These are phyloP conservation scores for Cygnus atratus DNA, from an alignment of 2,113 vertebrate species.

Conservation along the genomic window DNA sequence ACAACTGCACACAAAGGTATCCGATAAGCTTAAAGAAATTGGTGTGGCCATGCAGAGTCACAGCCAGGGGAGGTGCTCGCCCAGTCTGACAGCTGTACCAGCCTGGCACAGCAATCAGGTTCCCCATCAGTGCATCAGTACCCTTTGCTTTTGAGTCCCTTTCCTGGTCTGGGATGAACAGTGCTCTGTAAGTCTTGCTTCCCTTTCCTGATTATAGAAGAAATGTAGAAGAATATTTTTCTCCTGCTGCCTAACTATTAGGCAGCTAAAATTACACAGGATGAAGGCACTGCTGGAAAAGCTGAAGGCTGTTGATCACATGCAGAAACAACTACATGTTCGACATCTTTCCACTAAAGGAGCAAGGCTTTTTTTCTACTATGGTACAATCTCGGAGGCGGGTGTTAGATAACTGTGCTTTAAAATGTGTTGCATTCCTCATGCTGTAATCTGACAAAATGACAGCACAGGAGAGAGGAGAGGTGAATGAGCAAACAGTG, in stretches of 20 bases:
- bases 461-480: background rate
- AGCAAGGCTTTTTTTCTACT: background rate
- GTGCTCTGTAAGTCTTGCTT: background rate
- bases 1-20: background rate
- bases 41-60: accelerated
- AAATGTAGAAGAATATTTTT: background rate
- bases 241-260: background rate
- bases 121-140: background rate
- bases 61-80: background rate
- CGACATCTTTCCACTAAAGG: background rate
- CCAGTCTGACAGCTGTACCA: background rate
- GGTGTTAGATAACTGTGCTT: background rate
- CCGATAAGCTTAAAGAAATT: background rate
- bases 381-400: background rate
- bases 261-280: background rate
- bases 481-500: background rate
- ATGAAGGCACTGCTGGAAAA: background rate
- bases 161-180: background rate
- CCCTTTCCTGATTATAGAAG: background rate
- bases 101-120: background rate
- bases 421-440: background rate
- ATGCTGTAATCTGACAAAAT: background rate
- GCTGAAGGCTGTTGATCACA: background rate
- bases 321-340: background rate
- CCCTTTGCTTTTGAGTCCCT: background rate